phyloP scores from a whole-genome alignment of 1,140 invertebrate genomes.

The Harpegnathos saltator region DNA sequence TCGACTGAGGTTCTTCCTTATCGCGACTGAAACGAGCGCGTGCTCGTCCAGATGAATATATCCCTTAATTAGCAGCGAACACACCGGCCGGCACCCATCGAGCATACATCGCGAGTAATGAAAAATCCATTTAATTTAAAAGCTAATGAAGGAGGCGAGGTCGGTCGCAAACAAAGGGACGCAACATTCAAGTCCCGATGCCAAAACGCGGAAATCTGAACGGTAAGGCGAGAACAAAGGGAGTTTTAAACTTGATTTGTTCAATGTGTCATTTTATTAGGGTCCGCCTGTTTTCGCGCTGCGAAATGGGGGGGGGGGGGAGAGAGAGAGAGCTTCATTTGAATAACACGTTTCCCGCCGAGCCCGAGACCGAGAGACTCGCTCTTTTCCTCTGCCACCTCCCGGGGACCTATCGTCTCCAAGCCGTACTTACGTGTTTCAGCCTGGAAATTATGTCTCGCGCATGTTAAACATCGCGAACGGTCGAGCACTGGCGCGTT shows the following conservation, averaged over 20 bases:
- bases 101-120: background rate
- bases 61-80: no score
- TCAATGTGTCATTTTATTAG: constrained; percentile 62
- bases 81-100: no score
- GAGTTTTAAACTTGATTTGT: constrained; percentile 53
- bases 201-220: constrained; percentile 48
- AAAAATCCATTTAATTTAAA: background rate
- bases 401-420: background rate
- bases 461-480: constrained; percentile 56
- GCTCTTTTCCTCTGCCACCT: background rate
- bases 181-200: constrained; percentile 21
- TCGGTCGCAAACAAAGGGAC: background rate
- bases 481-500: constrained; percentile 8
- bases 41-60: no score
- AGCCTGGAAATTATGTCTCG: constrained; percentile 54
- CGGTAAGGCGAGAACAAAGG: constrained; percentile 18
- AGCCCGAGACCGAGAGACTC: constrained; percentile 4
- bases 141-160: background rate
- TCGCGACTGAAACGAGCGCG: no score
- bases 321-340: constrained; percentile 42
- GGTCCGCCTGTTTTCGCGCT: constrained; percentile 53
- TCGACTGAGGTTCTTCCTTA: no score
- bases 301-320: no score
- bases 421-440: constrained; percentile 21
- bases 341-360: constrained; percentile 54